Conservation (phyloP, 2,888 invertebrate species). For the Hemithea aestivaria region DNA sequence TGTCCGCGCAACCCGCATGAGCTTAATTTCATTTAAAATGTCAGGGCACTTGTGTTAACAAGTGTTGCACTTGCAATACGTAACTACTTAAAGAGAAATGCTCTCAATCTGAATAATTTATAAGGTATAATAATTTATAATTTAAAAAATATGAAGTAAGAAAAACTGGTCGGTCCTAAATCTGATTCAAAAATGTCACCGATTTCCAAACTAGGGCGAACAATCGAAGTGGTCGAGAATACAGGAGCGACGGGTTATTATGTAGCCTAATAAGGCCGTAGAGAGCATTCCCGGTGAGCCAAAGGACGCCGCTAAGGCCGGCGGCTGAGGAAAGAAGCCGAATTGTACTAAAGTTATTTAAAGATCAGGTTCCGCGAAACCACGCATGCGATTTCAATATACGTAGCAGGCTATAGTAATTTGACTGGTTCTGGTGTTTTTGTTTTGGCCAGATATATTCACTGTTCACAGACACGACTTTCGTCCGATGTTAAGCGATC, state of each 20-base stretch:
- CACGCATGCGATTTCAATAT: conserved; percentile 57
- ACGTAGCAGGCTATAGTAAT: conserved; percentile 47
- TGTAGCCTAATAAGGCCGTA: conserved; percentile 66
- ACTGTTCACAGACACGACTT: no score
- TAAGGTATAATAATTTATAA: no score
- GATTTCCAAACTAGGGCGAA: conserved; percentile 68
- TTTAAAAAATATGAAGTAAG: conserved; percentile 14
- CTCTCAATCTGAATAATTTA: conserved; percentile 11
- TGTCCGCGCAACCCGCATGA: conserved; percentile 32
- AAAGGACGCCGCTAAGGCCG: conserved; percentile 75
- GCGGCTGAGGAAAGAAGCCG: conserved; percentile 45
- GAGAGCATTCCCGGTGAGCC: conserved; percentile 55
- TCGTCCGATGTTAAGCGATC: no score
- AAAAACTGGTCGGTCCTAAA: conserved; percentile 30
- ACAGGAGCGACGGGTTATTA: conserved; percentile 59
- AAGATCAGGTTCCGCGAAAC: conserved; percentile 62
- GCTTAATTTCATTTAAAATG: conserved; percentile 46
- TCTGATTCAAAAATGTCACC: conserved; percentile 48
- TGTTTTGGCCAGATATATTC: conserved; percentile 40
- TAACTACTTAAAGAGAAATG: conserved; percentile 3
- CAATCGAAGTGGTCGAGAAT: conserved; percentile 59
- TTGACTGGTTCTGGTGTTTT: conserved; percentile 49
- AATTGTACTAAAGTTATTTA: conserved; percentile 61
- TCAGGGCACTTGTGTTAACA: conserved; percentile 37
- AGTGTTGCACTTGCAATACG: conserved; percentile 28